Percentiles rank a stretch among this genome's conserved stretches.
These are phyloP conservation scores for Mystacides longicornis DNA, from an alignment of 2,888 invertebrate species.

Conservation along the genomic window DNA sequence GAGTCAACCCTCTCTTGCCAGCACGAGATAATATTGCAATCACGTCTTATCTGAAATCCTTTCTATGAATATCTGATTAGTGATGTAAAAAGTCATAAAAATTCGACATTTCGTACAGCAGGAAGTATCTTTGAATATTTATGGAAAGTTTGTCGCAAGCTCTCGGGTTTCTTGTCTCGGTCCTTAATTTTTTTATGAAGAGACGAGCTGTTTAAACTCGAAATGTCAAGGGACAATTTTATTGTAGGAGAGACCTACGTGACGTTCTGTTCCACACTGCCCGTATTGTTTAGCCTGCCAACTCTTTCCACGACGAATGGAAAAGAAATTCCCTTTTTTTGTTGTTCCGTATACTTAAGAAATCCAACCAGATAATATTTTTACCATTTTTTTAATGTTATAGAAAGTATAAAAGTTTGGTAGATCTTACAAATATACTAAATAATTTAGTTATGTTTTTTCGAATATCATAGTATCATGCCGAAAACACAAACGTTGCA, in stretches of 20 bases:
- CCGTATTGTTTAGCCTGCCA: not conserved
- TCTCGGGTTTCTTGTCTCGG: not conserved
- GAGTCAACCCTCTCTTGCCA: not conserved
- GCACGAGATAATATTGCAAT: not conserved
- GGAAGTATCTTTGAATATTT: not conserved
- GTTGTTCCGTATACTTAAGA: no score
- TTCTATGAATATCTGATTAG: conserved; percentile 1
- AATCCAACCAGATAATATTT: no score
- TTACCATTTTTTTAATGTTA: no score
- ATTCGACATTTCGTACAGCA: not conserved
- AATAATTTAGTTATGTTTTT: no score
- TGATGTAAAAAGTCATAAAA: conserved; percentile 1
- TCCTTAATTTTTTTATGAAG: not conserved
- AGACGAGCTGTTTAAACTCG: not conserved
- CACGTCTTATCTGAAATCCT: conserved; percentile 1
- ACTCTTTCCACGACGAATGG: not conserved
- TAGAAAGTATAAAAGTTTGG: no score
- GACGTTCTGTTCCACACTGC: not conserved
- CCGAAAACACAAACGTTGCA: no score
- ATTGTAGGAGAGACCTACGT: not conserved
- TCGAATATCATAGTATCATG: no score
- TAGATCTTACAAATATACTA: no score
- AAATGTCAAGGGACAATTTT: not conserved
- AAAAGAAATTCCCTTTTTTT: not conserved
- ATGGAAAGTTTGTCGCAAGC: not conserved